phyloP scores from a whole-genome alignment of 1,140 invertebrate species.

The Bombyx mandarina region DNA sequence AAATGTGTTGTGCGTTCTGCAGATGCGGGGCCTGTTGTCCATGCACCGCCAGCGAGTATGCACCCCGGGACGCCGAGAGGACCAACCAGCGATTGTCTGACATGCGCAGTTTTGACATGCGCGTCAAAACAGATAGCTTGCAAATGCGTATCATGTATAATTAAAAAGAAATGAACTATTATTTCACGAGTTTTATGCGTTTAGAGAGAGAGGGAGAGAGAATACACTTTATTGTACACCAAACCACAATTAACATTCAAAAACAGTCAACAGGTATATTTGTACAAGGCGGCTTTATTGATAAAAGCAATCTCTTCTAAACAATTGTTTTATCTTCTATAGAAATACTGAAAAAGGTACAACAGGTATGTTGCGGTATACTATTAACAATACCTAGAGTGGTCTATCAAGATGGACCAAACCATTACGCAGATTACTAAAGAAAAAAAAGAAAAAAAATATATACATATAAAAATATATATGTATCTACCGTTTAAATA shows the following conservation, averaged over 20 bases:
- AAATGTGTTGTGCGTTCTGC: slow-evolving; percentile 27
- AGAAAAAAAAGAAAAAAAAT: no score
- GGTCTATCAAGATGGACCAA: no score
- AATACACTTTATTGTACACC: neutral
- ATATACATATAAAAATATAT: no score
- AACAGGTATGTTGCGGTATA: no score
- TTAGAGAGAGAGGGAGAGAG: no score
- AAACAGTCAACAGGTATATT: neutral
- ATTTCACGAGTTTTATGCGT: neutral
- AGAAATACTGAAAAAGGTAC: neutral
- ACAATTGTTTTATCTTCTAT: neutral
- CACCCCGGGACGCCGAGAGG: slow-evolving; percentile 19
- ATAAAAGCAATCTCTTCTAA: slow-evolving; percentile 1
- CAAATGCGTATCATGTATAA: slow-evolving; percentile 36
- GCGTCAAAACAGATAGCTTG: slow-evolving; percentile 19
- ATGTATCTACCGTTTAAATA: no score
- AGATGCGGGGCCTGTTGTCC: slow-evolving; percentile 25
- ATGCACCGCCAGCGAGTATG: slow-evolving; percentile 20
- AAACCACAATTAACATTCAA: neutral
- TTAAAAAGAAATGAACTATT: neutral
- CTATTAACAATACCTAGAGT: no score
- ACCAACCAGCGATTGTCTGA: slow-evolving; percentile 13
- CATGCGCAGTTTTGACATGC: slow-evolving; percentile 33
- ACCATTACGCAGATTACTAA: no score
- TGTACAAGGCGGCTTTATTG: neutral